Conservation (phyloP, 2,113 vertebrate genomes). For the Ondatra zibethicus region DNA sequence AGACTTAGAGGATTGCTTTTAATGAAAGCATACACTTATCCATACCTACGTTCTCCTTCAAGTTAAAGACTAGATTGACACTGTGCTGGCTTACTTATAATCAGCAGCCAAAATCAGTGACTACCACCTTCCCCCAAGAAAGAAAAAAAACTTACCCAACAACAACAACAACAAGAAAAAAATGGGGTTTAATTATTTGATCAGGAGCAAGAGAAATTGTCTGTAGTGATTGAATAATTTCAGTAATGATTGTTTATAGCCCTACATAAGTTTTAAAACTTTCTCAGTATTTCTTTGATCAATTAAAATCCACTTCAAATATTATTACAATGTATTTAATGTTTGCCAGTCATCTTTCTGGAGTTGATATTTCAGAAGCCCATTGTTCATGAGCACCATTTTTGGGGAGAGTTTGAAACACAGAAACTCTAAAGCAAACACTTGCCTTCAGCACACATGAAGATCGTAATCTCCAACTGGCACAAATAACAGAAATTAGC, state of each 20-base stretch:
- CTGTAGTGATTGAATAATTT: conserved; percentile 9
- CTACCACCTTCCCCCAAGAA: background rate
- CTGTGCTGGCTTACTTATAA: background rate
- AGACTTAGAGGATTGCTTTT: background rate
- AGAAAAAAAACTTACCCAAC: background rate
- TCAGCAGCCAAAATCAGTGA: background rate
- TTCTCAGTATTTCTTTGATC: conserved; percentile 37
- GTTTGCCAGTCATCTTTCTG: background rate
- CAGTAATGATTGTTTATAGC: background rate
- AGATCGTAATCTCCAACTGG: background rate
- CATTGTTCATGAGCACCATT: background rate
- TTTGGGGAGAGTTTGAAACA: background rate
- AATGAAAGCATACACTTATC: background rate
- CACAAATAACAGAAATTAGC: conserved; percentile 37
- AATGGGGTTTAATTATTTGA: background rate
- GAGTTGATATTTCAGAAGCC: background rate
- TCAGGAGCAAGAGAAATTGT: background rate
- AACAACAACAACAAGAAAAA: background rate
- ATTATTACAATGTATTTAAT: background rate
- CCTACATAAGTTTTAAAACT: background rate
- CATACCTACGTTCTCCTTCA: background rate
- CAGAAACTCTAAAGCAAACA: conserved; percentile 6
- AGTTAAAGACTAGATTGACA: background rate
- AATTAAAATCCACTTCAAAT: conserved; percentile 27
- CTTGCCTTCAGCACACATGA: background rate